Conservation (phyloP, 2,888 invertebrate species). For the Cantharis lateralis region DNA sequence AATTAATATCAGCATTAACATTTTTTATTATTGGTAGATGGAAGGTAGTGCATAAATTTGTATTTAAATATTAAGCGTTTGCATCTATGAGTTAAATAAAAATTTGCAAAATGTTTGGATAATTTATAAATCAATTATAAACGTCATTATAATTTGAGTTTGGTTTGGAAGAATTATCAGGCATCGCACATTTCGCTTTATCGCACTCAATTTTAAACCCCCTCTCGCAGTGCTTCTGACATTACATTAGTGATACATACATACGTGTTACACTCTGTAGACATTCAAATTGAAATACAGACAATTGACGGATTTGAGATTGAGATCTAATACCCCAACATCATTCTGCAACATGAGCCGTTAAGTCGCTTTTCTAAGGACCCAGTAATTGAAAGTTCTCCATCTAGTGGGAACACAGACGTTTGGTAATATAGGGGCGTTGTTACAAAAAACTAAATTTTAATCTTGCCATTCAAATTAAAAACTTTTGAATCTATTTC, state of each 20-base stretch:
- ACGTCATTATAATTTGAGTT: neutral
- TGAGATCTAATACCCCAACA: constrained; percentile 51
- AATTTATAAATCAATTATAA: neutral
- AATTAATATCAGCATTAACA: neutral
- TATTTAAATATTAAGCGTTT: neutral
- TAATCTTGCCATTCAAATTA: constrained; percentile 53
- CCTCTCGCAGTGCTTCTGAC: constrained; percentile 17
- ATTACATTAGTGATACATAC: constrained; percentile 20
- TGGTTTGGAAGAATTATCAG: neutral
- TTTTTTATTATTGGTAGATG: neutral
- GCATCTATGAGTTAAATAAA: neutral
- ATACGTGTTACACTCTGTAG: constrained; percentile 20
- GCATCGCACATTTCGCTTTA: neutral
- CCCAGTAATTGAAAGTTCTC: constrained; percentile 53
- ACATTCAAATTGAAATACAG: constrained; percentile 40
- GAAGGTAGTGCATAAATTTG: neutral
- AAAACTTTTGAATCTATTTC: constrained; percentile 27
- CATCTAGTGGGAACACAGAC: constrained; percentile 37
- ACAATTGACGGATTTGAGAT: constrained; percentile 55
- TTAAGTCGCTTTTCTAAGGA: constrained; percentile 54
- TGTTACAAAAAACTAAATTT: constrained; percentile 43
- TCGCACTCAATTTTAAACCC: constrained; percentile 23
- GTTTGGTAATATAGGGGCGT: constrained; percentile 43
- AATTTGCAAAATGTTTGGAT: neutral
- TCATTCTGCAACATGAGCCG: constrained; percentile 53